Evolutionary conservation across 2,797 vertebrate genomes (phyloP).

Genomic region (Sebastes goodei): DNA sequence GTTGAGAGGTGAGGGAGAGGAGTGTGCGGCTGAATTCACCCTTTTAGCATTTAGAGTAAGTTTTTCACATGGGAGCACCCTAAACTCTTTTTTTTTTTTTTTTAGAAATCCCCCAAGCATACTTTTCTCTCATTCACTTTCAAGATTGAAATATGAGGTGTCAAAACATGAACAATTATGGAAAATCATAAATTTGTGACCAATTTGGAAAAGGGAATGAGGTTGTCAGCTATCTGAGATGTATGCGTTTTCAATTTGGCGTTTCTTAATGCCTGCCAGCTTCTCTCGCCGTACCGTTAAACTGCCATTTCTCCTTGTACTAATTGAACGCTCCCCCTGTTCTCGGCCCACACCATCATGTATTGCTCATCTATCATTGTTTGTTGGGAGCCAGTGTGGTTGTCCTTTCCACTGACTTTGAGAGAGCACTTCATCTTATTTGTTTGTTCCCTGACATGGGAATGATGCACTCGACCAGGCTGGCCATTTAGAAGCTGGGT

Average conservation of each 20-base stretch:
- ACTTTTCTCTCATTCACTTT: conserved; percentile 52
- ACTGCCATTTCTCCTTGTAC: conserved; percentile 79
- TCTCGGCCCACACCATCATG: conserved; percentile 66
- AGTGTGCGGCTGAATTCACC: conserved; percentile 17
- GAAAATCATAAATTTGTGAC: conserved; percentile 83
- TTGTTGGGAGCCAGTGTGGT: conserved; percentile 69
- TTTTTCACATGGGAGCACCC: conserved; percentile 39
- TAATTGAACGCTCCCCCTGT: conserved; percentile 76
- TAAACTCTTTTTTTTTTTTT: not conserved
- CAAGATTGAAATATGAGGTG: conserved; percentile 78
- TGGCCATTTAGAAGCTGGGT: conserved; percentile 75
- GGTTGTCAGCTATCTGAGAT: conserved; percentile 75
- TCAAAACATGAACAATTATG: conserved; percentile 79
- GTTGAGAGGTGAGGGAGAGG: conserved; percentile 52
- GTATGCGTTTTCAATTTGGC: conserved; percentile 79
- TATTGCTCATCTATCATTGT: conserved; percentile 82
- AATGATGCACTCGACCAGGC: conserved; percentile 78
- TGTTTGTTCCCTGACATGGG: conserved; percentile 83
- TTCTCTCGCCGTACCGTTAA: conserved; percentile 65
- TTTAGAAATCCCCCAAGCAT: not conserved
- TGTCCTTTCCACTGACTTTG: conserved; percentile 84
- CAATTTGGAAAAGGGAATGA: conserved; percentile 77
- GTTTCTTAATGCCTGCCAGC: conserved; percentile 72
- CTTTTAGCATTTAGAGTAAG: conserved; percentile 64
- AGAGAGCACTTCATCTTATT: conserved; percentile 84